Conservation (phyloP, 1,140 invertebrate genomes). For the Oreohelix idahoensis region DNA sequence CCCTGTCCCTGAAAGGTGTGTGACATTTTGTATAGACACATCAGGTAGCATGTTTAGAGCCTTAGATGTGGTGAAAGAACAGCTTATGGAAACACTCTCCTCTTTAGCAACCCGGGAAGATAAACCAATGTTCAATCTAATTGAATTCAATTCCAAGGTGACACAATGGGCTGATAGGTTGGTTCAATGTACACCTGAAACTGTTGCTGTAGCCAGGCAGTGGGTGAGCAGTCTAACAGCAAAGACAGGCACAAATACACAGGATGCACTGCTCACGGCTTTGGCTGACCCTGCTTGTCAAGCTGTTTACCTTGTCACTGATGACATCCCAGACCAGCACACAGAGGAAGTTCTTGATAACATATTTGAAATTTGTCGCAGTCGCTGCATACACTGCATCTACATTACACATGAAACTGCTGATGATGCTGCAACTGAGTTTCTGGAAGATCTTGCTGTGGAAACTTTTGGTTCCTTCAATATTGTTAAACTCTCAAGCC, state of each 20-base stretch:
- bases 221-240: slow-evolving; percentile 69
- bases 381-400: slow-evolving; percentile 69
- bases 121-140: slow-evolving; percentile 67
- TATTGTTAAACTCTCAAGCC: slow-evolving; percentile 63
- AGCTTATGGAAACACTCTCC: slow-evolving; percentile 67
- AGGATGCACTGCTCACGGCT: slow-evolving; percentile 69
- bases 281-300: slow-evolving; percentile 65
- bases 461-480: slow-evolving; percentile 72
- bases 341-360: slow-evolving; percentile 69
- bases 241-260: slow-evolving; percentile 72
- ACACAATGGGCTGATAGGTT: slow-evolving; percentile 72
- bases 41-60: slow-evolving; percentile 72
- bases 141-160: slow-evolving; percentile 72
- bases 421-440: slow-evolving; percentile 66
- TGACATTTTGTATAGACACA: slow-evolving; percentile 72
- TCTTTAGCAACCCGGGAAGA: slow-evolving; percentile 59
- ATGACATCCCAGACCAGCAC: slow-evolving; percentile 71
- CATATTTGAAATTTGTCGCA: slow-evolving; percentile 53
- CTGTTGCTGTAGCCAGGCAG: slow-evolving; percentile 66
- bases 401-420: slow-evolving; percentile 64
- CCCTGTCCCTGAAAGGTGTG: slow-evolving; percentile 66
- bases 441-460: slow-evolving; percentile 70
- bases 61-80: slow-evolving; percentile 70
- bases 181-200: slow-evolving; percentile 71
- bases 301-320: slow-evolving; percentile 71